Conservation (phyloP, 2,113 vertebrate genomes). For the Rhinopithecus roxellana region DNA sequence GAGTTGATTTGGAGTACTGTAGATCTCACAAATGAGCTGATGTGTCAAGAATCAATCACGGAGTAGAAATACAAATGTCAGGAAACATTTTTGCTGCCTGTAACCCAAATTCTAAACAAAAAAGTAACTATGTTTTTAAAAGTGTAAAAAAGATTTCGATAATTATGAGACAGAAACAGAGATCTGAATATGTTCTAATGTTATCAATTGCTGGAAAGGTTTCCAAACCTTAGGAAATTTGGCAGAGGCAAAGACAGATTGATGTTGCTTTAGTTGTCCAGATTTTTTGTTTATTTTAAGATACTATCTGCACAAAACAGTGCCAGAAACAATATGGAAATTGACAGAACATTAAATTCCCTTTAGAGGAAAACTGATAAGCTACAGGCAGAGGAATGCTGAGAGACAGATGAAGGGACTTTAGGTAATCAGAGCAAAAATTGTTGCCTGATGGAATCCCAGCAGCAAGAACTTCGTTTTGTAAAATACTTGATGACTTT, state of each 20-base stretch:
- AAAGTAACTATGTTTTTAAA: not conserved
- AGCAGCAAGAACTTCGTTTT: slow-evolving; percentile 76
- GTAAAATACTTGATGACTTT: slow-evolving; percentile 77
- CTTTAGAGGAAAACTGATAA: slow-evolving; percentile 68
- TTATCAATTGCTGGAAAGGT: not conserved
- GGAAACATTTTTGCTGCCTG: not conserved
- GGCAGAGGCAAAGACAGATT: not conserved
- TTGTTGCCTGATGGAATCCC: slow-evolving; percentile 75
- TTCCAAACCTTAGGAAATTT: slow-evolving; percentile 23
- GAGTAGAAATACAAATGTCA: not conserved
- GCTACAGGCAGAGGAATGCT: slow-evolving; percentile 61
- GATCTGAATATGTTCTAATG: not conserved
- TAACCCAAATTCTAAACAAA: slow-evolving; percentile 5
- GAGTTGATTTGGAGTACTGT: not conserved
- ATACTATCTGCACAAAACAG: not conserved
- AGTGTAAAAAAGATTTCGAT: not conserved
- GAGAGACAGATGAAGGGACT: slow-evolving; percentile 78
- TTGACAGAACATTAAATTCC: slow-evolving; percentile 65
- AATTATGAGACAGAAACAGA: not conserved
- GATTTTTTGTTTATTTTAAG: slow-evolving; percentile 55
- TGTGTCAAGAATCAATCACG: not conserved
- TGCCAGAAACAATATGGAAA: slow-evolving; percentile 29
- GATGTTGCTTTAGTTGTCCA: not conserved
- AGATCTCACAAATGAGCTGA: not conserved
- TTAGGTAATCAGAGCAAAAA: slow-evolving; percentile 82